A percentile compares a stretch with the other conserved stretches of the same genome.
Conservation (phyloP, 1,140 invertebrate genomes). For the Sitophilus oryzae region DNA sequence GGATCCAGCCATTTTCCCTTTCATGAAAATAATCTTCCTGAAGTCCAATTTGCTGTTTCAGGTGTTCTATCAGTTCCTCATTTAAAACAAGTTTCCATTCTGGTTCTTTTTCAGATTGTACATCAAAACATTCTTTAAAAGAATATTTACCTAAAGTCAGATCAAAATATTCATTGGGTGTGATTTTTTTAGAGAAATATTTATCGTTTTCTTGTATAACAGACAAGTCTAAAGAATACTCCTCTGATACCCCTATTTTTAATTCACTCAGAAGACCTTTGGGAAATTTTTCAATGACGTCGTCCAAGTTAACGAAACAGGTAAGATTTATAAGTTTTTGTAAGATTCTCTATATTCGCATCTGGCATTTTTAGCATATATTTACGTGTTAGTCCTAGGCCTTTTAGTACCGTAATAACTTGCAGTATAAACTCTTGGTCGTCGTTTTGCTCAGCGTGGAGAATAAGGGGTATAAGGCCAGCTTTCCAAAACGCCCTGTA, state of each 20-base stretch:
- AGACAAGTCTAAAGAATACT: conserved; percentile 6
- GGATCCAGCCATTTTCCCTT: not conserved
- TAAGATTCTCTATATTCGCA: not conserved
- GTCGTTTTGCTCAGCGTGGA: conserved; percentile 6
- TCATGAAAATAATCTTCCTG: not conserved
- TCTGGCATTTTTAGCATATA: conserved; percentile 10
- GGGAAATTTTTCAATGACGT: conserved; percentile 7
- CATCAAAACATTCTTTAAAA: conserved; percentile 11
- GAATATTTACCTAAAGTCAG: conserved; percentile 12
- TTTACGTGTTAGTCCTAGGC: conserved; percentile 6
- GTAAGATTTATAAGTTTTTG: conserved; percentile 2
- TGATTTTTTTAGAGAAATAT: conserved; percentile 12
- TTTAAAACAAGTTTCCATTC: conserved; percentile 9
- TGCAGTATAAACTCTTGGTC: conserved; percentile 7
- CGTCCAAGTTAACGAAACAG: conserved; percentile 13
- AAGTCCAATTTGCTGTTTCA: not conserved
- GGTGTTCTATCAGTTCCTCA: conserved; percentile 2
- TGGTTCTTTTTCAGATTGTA: not conserved
- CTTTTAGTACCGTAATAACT: conserved; percentile 11
- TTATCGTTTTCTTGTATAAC: conserved; percentile 6
- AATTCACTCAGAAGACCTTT: not conserved
- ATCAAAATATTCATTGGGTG: conserved; percentile 17
- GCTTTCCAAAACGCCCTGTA: conserved; percentile 22
- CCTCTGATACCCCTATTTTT: conserved; percentile 8
- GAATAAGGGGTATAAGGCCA: conserved; percentile 10